Base-by-base conservation (phyloP, 2,113 vertebrate genomes). In the Myocastor coypus region DNA sequence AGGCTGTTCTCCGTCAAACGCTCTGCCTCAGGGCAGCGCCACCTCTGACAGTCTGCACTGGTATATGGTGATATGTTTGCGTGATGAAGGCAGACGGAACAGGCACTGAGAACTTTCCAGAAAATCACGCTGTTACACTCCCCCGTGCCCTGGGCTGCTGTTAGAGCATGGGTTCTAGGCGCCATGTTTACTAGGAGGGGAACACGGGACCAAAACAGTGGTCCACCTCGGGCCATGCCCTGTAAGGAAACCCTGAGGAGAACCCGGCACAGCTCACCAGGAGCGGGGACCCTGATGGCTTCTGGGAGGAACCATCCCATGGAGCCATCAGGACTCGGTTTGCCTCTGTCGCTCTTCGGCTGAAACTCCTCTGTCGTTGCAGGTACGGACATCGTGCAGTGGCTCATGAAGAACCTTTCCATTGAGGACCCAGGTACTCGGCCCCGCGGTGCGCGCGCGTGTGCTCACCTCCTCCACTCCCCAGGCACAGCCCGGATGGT, bases 351-450 rank as follows among this genome's bases (percentile, higher is more conserved):
- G 20, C n/a, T 77, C 68, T 97, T 97, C 1, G 0, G 5, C n/a
- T 42, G 78, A 91, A 85, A 96, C 52, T 84, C 24, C 91, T 97
- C 97, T 98, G 42, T 98, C 92, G 28, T 94, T 98, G 46, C 97
- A 99, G 99, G 99, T 96, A 98, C 99, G 11, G 99, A 99, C 96
- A 99, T 99, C 97, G 99, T 99, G 46, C 99, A 99, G 98, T 99
- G 99, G 99, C 98, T 99, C 96, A 99, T 99, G 98, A 99, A 99
- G 98, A 99, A 99, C 95, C 99, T 99, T 94, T 99, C 55, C 95
- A 98, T 99, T 88, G 99, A 99, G 86, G 99, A 99, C 97, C 98
- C 99, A 99, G 99, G 99, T 99, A 99, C 97, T 94, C 92, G 59
- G 69, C 88, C 14, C 89, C 37, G 61, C n/a, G n/a, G n/a, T n/a